Evolutionary conservation across 64 coral and sea anemone genomes (phyloP).

Genomic region (Catalaphyllia jardinei): DNA sequence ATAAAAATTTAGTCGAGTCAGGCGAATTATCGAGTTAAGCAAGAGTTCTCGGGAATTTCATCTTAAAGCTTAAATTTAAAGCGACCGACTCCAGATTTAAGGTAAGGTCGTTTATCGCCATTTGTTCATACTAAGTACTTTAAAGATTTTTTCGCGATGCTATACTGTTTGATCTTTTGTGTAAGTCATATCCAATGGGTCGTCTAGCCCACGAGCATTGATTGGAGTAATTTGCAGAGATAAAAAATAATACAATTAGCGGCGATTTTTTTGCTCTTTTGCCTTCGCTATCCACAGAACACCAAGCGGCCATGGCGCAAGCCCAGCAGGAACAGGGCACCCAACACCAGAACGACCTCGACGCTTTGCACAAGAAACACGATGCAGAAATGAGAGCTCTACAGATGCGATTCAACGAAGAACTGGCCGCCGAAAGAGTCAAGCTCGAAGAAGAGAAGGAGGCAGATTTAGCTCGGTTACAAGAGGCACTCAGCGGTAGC

Average conservation of each 20-base stretch:
- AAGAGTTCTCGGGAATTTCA: neutral
- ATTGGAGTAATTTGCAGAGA: neutral
- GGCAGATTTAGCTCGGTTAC: slow-evolving; percentile 63
- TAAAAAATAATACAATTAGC: neutral
- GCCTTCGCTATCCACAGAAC: slow-evolving; percentile 11
- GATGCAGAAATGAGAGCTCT: slow-evolving; percentile 70
- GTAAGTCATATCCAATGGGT: neutral
- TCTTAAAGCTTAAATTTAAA: neutral
- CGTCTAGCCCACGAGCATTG: neutral
- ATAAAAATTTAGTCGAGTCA: neutral
- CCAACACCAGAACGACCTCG: slow-evolving; percentile 58
- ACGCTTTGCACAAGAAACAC: slow-evolving; percentile 46
- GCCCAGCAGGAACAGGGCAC: slow-evolving; percentile 21
- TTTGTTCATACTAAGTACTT: neutral
- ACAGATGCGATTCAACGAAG: slow-evolving; percentile 61
- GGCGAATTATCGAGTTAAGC: neutral
- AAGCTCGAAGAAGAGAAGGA: slow-evolving; percentile 79
- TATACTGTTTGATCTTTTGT: neutral
- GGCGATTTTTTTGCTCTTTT: neutral
- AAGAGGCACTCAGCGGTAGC: slow-evolving; percentile 75
- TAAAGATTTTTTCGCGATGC: neutral
- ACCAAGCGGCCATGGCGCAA: slow-evolving; percentile 45
- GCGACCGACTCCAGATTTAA: neutral
- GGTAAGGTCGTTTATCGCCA: neutral
- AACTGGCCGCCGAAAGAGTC: slow-evolving; percentile 55